phyloP scores from a whole-genome alignment of 37 sponge, comb jelly and placozoan species.

The Mnemiopsis leidyi region DNA sequence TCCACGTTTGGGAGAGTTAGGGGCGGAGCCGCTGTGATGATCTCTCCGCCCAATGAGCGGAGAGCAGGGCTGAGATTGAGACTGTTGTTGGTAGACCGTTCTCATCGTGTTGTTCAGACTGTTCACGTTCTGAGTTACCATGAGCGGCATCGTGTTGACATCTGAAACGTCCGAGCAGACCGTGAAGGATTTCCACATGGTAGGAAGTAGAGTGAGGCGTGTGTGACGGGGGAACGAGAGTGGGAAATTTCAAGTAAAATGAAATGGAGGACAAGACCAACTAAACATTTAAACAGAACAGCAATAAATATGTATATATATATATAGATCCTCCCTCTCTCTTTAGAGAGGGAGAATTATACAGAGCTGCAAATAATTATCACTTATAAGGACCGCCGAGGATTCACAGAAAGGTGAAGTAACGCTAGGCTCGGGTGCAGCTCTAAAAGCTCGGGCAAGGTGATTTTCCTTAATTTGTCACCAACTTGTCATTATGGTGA shows the following conservation, averaged over 20 bases:
- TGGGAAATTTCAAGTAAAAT: not conserved
- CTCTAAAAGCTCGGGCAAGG: too few species aligned
- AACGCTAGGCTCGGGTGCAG: too few species aligned
- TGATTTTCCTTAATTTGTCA: too few species aligned
- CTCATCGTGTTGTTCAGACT: conserved; percentile 63
- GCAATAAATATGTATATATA: not conserved
- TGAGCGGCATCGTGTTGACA: conserved; percentile 39
- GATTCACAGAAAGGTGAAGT: too few species aligned
- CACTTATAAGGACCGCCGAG: too few species aligned
- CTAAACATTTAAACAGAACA: not conserved
- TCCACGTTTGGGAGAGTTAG: conserved; percentile 45
- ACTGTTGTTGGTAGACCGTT: conserved; percentile 32
- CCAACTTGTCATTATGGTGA: too few species aligned
- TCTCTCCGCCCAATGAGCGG: not conserved
- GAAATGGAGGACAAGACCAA: not conserved
- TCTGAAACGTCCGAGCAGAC: conserved; percentile 2
- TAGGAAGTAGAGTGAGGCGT: too few species aligned
- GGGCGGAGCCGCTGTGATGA: not conserved
- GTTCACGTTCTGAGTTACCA: conserved; percentile 4
- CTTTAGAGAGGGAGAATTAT: too few species aligned
- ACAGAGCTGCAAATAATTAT: too few species aligned
- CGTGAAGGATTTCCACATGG: conserved; percentile 58
- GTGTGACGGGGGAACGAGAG: too few species aligned
- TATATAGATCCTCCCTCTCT: not conserved
- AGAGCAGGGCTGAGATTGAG: conserved; percentile 62